phyloP scores from a whole-genome alignment of 2,113 vertebrate species.

The Anguilla rostrata region DNA sequence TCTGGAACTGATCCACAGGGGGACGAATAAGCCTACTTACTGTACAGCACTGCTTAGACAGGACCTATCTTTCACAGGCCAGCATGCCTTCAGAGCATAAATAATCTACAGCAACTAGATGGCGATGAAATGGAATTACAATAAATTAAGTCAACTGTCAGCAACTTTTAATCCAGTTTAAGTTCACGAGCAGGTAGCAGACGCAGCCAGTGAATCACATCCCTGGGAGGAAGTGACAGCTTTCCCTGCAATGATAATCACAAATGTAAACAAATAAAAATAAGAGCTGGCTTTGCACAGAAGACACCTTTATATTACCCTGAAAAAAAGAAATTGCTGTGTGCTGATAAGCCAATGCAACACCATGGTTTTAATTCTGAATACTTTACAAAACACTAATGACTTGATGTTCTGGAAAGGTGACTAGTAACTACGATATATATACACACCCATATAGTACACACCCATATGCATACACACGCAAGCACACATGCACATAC shows the following conservation, averaged over 20 bases:
- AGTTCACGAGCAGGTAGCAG: constrained; percentile 42
- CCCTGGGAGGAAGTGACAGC: constrained; percentile 47
- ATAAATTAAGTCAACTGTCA: constrained; percentile 55
- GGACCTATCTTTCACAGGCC: constrained; percentile 27
- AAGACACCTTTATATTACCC: background rate
- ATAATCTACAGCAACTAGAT: constrained; percentile 47
- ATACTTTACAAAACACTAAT: too few species aligned
- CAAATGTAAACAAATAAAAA: constrained; percentile 48
- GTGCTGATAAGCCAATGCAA: too few species aligned
- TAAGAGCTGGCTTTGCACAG: background rate
- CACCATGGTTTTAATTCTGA: too few species aligned
- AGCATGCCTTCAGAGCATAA: constrained; percentile 58
- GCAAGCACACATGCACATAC: background rate
- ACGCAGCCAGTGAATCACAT: constrained; percentile 41
- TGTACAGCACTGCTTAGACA: constrained; percentile 30
- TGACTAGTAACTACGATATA: too few species aligned
- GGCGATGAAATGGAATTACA: constrained; percentile 55
- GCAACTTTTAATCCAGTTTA: constrained; percentile 41
- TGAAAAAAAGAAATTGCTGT: too few species aligned
- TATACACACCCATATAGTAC: too few species aligned
- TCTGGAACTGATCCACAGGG: constrained; percentile 54
- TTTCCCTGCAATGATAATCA: constrained; percentile 16
- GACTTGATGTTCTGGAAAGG: too few species aligned
- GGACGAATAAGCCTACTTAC: constrained; percentile 62
- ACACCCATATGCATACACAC: background rate